A percentile compares a stretch with the other conserved stretches of the same genome.
phyloP scores from a whole-genome alignment of 2,113 vertebrate genomes.

The Tragelaphus scriptus region DNA sequence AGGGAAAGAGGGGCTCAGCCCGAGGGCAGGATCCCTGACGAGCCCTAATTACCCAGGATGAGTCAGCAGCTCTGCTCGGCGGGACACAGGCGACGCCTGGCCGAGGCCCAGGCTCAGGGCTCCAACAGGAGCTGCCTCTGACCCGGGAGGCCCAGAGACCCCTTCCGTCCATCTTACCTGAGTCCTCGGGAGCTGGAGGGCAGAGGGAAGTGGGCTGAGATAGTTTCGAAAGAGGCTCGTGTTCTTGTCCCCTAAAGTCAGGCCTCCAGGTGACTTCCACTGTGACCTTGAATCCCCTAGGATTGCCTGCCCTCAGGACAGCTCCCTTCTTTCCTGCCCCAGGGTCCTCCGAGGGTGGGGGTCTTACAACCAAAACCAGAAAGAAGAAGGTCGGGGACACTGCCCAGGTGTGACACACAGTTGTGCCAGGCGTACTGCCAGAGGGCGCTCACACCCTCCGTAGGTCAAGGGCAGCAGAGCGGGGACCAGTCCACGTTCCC shows the following conservation, averaged over 20 bases:
- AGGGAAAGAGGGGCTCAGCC: background rate
- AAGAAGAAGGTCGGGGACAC: background rate
- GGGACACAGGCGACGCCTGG: background rate
- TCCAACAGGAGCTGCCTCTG: too few species aligned
- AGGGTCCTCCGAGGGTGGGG: background rate
- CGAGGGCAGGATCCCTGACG: background rate
- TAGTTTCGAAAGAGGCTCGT: background rate
- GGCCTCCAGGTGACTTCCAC: background rate
- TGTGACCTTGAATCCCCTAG: fast-evolving
- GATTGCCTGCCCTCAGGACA: background rate
- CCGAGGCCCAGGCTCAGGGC: background rate
- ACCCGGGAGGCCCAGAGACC: background rate
- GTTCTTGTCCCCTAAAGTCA: too few species aligned
- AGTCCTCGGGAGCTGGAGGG: background rate
- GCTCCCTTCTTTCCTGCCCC: background rate
- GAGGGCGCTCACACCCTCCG: fast-evolving
- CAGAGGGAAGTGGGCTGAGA: fast-evolving
- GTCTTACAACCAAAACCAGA: background rate
- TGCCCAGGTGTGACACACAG: fast-evolving
- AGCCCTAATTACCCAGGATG: background rate
- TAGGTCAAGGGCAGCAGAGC: too few species aligned
- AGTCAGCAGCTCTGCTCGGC: background rate
- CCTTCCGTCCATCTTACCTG: background rate
- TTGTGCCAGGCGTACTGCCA: fast-evolving
- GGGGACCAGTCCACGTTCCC: too few species aligned